These are phyloP conservation scores for Nansenia antarctica DNA, from an alignment of 2,113 vertebrate genomes.

Conservation along the genomic window DNA sequence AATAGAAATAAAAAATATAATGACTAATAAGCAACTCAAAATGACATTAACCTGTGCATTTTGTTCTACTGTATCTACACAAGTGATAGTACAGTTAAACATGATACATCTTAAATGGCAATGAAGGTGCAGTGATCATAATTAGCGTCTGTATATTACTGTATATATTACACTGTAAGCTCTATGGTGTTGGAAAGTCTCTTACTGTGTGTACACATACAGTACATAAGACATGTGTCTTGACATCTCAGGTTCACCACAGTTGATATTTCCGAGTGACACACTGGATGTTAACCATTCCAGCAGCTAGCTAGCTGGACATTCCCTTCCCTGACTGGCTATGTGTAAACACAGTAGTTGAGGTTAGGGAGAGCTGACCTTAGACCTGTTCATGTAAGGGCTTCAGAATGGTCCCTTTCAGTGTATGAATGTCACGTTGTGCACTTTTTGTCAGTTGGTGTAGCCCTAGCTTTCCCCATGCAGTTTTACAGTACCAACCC, in stretches of 20 bases:
- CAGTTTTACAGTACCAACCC: background rate
- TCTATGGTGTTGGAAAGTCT: too few relatives aligned
- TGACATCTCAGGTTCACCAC: too few relatives aligned
- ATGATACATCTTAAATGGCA: background rate
- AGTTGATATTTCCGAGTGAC: too few relatives aligned
- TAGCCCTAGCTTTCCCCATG: background rate
- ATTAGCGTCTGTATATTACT: slow-evolving; percentile 20
- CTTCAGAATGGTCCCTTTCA: background rate
- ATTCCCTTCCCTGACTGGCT: too few relatives aligned
- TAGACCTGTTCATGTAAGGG: background rate
- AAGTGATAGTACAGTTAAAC: background rate
- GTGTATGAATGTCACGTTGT: background rate
- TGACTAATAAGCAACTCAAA: slow-evolving; percentile 29
- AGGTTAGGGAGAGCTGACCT: too few relatives aligned
- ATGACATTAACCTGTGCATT: background rate
- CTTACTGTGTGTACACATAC: background rate
- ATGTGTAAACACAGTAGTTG: too few relatives aligned
- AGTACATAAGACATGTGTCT: too few relatives aligned
- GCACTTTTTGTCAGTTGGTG: background rate
- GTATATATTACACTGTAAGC: too few relatives aligned
- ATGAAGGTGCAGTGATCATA: slow-evolving; percentile 17
- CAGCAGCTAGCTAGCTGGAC: too few relatives aligned
- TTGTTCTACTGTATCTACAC: background rate
- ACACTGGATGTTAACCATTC: too few relatives aligned
- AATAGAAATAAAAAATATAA: too few relatives aligned